phyloP scores from a whole-genome alignment of 2,113 vertebrate genomes.

The Embiotoca jacksoni region DNA sequence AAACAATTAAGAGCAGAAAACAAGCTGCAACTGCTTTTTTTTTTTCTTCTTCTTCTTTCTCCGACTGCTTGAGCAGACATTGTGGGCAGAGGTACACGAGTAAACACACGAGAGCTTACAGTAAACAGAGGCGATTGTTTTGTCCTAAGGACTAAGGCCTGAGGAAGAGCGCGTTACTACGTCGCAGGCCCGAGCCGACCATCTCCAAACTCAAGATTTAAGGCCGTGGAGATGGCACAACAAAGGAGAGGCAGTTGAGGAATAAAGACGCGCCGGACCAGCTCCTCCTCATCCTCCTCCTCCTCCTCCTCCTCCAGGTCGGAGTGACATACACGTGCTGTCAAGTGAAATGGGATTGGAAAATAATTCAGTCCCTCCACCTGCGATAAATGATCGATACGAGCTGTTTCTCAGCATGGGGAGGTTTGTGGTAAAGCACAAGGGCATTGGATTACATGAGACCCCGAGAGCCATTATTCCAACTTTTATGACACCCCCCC shows the following conservation, averaged over 20 bases:
- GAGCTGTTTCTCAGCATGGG: conserved; percentile 60
- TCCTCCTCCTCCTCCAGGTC: conserved; percentile 1
- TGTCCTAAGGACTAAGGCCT: conserved; percentile 28
- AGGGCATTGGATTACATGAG: conserved; percentile 68
- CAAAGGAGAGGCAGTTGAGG: conserved; percentile 18
- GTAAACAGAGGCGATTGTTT: conserved; percentile 60
- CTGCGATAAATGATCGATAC: conserved; percentile 79
- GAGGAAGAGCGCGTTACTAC: conserved; percentile 49
- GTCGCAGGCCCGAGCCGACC: conserved; percentile 18
- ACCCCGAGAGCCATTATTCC: conserved; percentile 60
- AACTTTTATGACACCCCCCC: conserved; percentile 61
- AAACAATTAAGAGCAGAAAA: neutral
- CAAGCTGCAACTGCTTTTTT: neutral
- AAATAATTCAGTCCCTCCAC: conserved; percentile 77
- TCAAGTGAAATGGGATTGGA: conserved; percentile 76
- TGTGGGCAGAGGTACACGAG: conserved; percentile 48
- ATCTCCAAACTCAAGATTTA: conserved; percentile 20
- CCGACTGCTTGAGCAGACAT: conserved; percentile 36
- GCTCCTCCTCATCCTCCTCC: conserved; percentile 28
- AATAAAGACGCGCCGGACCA: conserved; percentile 8
- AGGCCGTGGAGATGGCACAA: neutral
- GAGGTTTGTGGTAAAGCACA: conserved; percentile 61
- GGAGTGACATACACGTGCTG: conserved; percentile 69
- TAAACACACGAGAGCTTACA: conserved; percentile 68
- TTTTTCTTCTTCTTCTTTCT: conserved; percentile 20